phyloP scores from a whole-genome alignment of 2,888 invertebrate species.

The Ophion obscuratus region DNA sequence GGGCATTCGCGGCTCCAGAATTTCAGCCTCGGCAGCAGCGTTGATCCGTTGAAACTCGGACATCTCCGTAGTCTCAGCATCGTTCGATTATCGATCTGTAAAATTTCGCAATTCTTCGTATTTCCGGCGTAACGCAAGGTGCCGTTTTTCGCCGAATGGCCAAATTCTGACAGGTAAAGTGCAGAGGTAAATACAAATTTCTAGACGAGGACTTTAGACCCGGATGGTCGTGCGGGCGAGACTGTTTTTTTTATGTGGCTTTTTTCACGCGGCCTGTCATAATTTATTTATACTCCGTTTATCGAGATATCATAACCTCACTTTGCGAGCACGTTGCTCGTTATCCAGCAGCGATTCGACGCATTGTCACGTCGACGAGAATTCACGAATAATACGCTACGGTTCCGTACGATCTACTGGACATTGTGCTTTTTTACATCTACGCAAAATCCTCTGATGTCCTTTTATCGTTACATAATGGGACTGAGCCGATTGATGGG shows the following conservation, averaged over 20 bases:
- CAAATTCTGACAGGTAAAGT: background rate
- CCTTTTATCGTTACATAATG: constrained; percentile 56
- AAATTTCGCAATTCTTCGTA: constrained; percentile 21
- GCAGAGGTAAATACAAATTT: background rate
- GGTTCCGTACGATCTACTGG: constrained; percentile 42
- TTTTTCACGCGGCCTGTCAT: background rate
- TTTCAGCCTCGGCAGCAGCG: constrained; percentile 51
- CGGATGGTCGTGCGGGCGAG: background rate
- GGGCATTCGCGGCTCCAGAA: constrained; percentile 58
- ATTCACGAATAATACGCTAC: constrained; percentile 14
- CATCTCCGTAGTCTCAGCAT: constrained; percentile 67
- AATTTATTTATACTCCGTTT: background rate
- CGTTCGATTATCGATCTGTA: constrained; percentile 62
- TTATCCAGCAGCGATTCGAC: constrained; percentile 2
- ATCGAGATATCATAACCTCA: constrained; percentile 32
- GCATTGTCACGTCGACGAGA: constrained; percentile 8
- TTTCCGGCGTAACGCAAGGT: background rate
- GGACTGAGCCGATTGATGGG: constrained; percentile 28
- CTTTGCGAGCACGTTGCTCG: background rate
- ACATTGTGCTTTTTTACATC: constrained; percentile 39
- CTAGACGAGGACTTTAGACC: background rate
- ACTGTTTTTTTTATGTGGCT: background rate
- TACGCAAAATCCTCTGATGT: constrained; percentile 28
- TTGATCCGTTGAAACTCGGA: constrained; percentile 47
- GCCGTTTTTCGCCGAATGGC: background rate